A percentile compares a stretch with the other conserved stretches of the same genome.
Evolutionary conservation across 2,888 invertebrate genomes (phyloP).

Genomic region (Tubulanus polymorphus): DNA sequence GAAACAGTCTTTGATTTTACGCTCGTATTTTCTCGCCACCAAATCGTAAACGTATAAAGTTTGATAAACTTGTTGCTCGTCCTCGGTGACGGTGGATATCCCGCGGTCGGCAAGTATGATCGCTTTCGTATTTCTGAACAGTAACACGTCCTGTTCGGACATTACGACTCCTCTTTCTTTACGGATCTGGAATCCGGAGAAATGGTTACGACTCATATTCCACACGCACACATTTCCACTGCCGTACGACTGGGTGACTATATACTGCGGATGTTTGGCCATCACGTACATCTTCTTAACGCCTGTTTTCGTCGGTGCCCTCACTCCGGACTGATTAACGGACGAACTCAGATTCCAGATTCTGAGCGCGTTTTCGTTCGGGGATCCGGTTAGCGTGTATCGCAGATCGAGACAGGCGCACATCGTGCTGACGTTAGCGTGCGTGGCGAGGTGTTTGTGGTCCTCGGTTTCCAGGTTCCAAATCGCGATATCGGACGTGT

Average conservation of each 20-base stretch:
- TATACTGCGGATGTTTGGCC: conserved; percentile 39
- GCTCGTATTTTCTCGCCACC: conserved; percentile 34
- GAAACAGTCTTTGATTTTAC: conserved; percentile 37
- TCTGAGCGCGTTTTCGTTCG: conserved; percentile 34
- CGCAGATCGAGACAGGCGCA: conserved; percentile 42
- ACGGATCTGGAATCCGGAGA: conserved; percentile 33
- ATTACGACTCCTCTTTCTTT: conserved; percentile 43
- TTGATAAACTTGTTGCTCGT: conserved; percentile 37
- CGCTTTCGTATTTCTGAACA: conserved; percentile 37
- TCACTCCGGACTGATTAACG: conserved; percentile 39
- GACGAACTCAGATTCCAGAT: conserved; percentile 45
- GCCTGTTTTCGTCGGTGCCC: conserved; percentile 35
- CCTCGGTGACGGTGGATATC: conserved; percentile 31
- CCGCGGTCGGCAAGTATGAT: conserved; percentile 44
- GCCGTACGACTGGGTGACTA: conserved; percentile 40
- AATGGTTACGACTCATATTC: conserved; percentile 43
- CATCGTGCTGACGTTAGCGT: conserved; percentile 34
- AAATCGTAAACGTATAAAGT: conserved; percentile 43
- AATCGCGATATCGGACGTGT: conserved; percentile 42
- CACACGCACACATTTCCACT: conserved; percentile 46
- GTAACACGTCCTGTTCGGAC: conserved; percentile 34
- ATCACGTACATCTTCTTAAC: conserved; percentile 38
- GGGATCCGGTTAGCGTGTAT: conserved; percentile 39
- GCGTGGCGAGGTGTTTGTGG: conserved; percentile 49
- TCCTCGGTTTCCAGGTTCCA: conserved; percentile 53